Conservation (phyloP, 1,140 invertebrate genomes). For the Neodiprion virginianus region DNA sequence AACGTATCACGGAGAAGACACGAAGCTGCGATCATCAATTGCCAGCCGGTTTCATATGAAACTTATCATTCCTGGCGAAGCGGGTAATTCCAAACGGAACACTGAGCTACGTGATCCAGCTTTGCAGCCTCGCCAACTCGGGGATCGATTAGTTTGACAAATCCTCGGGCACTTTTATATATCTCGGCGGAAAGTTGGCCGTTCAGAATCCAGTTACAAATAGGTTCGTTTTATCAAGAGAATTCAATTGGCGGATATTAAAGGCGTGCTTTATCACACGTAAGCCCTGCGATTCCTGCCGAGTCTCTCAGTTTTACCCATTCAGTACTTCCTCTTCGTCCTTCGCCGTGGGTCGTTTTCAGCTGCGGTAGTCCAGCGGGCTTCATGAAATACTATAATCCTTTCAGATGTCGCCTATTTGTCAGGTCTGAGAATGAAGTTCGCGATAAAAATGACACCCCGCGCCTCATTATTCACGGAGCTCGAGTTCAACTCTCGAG, state of each 20-base stretch:
- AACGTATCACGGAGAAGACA: too few relatives aligned
- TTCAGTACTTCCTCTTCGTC: neutral
- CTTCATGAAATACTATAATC: conserved; percentile 26
- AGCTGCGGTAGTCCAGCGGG: conserved; percentile 13
- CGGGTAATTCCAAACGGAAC: neutral
- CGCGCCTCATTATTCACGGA: neutral
- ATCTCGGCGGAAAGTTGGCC: neutral
- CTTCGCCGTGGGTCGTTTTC: neutral
- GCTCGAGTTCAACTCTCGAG: neutral
- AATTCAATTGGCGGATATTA: conserved; percentile 40
- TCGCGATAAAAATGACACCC: neutral
- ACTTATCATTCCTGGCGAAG: neutral
- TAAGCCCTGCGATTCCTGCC: neutral
- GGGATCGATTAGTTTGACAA: conserved; percentile 1
- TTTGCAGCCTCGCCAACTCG: too few relatives aligned
- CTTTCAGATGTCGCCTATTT: conserved; percentile 30
- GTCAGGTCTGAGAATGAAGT: conserved; percentile 18
- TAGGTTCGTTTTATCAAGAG: conserved; percentile 30
- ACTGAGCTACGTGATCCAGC: too few relatives aligned
- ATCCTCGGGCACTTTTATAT: neutral
- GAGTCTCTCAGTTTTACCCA: neutral
- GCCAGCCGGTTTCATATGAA: neutral
- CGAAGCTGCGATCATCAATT: neutral
- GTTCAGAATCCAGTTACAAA: conserved; percentile 38
- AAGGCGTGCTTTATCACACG: conserved; percentile 28